phyloP scores from a whole-genome alignment of 2,797 vertebrate species.

The Vultur gryphus region DNA sequence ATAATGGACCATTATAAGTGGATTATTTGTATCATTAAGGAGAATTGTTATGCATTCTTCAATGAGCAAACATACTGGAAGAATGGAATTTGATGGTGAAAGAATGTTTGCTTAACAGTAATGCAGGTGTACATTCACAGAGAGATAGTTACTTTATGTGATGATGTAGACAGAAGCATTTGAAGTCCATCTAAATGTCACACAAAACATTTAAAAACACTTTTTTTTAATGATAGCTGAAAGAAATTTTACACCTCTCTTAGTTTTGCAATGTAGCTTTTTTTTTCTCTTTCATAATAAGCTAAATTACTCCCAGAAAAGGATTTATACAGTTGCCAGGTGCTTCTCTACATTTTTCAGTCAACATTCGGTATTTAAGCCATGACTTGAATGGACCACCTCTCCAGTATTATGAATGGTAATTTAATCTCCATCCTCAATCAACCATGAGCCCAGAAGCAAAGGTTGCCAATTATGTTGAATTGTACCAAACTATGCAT shows the following conservation, averaged over 20 bases:
- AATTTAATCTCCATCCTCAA: slow-evolving; percentile 3
- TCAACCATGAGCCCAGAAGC: background rate
- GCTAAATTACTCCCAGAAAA: background rate
- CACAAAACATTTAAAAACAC: background rate
- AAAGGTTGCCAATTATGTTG: background rate
- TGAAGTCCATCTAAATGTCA: background rate
- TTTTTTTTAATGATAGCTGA: background rate
- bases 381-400: background rate
- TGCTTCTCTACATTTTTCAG: background rate
- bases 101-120: slow-evolving; percentile 28
- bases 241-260: background rate
- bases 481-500: background rate
- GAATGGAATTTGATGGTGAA: slow-evolving; percentile 17
- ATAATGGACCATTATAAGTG: background rate
- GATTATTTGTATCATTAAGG: slow-evolving; percentile 35
- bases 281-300: background rate
- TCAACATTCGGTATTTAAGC: slow-evolving; percentile 19
- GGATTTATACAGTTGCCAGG: background rate
- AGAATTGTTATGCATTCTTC: slow-evolving; percentile 13
- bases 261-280: background rate
- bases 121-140: background rate
- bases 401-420: background rate
- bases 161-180: background rate
- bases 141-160: background rate
- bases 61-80: slow-evolving; percentile 8